Evolutionary conservation across 2,797 vertebrate species (phyloP).

Genomic region (Diglossa cyanea): DNA sequence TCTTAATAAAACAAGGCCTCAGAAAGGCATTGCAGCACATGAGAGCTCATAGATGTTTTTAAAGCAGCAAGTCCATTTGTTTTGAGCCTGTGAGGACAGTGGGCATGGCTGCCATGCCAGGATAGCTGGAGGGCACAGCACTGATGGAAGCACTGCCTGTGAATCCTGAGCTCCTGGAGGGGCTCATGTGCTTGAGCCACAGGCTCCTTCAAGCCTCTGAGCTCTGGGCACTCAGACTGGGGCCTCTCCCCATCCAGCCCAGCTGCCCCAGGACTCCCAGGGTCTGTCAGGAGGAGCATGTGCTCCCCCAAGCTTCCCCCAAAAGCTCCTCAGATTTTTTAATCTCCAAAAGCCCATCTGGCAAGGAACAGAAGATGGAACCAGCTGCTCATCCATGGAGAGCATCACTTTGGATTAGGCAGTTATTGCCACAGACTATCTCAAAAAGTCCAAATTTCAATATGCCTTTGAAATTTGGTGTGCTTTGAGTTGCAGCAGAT

Average conservation of each 20-base stretch:
- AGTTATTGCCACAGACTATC: not conserved
- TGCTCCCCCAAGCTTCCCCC: not conserved
- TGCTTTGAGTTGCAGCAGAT: not conserved
- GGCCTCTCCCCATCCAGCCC: not conserved
- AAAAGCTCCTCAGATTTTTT: not conserved
- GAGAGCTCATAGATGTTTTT: not conserved
- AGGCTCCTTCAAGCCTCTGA: not conserved
- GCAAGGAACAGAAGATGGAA: not conserved
- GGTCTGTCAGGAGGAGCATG: not conserved
- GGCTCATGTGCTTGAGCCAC: not conserved
- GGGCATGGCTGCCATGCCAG: fast-evolving
- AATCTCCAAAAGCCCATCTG: not conserved
- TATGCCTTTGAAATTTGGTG: not conserved
- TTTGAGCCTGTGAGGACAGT: not conserved
- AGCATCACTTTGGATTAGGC: not conserved
- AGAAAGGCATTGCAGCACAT: not conserved
- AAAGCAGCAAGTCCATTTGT: not conserved
- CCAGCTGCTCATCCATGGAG: not conserved
- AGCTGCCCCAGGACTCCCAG: not conserved
- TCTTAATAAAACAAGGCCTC: not conserved
- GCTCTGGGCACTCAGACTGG: not conserved
- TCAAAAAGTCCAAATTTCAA: not conserved
- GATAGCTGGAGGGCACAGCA: fast-evolving
- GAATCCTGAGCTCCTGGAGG: not conserved
- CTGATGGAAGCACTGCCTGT: not conserved